Evolutionary conservation across 2,797 vertebrate genomes (phyloP).

Genomic region (Simalia tracyae): DNA sequence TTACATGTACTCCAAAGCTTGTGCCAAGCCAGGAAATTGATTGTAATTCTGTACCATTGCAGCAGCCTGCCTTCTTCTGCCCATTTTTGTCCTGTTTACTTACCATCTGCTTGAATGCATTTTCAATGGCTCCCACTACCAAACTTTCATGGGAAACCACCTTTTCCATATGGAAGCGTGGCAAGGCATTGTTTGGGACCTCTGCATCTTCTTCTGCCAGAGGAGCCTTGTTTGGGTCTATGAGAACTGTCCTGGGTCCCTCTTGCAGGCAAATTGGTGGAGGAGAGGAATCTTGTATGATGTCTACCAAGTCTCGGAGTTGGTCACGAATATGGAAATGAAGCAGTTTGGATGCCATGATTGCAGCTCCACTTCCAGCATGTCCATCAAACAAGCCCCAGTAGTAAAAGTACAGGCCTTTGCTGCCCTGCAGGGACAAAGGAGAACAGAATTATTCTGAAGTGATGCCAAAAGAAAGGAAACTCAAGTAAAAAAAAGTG

Average conservation of each 20-base stretch:
- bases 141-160: slow-evolving; percentile 88
- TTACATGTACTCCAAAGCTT: background rate
- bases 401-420: slow-evolving; percentile 87
- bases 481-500: background rate
- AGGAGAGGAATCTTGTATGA: slow-evolving; percentile 83
- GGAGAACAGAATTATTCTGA: background rate
- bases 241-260: slow-evolving; percentile 65
- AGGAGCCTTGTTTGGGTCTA: slow-evolving; percentile 69
- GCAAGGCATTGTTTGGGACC: slow-evolving; percentile 69
- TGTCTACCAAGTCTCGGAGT: slow-evolving; percentile 87
- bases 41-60: background rate
- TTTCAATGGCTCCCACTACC: slow-evolving; percentile 94
- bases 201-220: slow-evolving; percentile 73
- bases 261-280: slow-evolving; percentile 87
- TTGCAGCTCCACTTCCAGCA: slow-evolving; percentile 90
- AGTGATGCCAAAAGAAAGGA: background rate
- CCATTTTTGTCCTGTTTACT: slow-evolving; percentile 41
- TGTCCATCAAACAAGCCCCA: slow-evolving; percentile 98
- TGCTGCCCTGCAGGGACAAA: slow-evolving; percentile 73
- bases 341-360: slow-evolving; percentile 89
- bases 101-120: slow-evolving; percentile 94
- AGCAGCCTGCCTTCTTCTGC: background rate
- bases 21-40: background rate
- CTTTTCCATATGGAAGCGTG: slow-evolving; percentile 92
- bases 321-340: slow-evolving; percentile 90